Evolutionary conservation across 2,797 vertebrate genomes (phyloP), one percentile per base, ranked within the genome.

Genomic region (Astyanax mexicanus): DNA sequence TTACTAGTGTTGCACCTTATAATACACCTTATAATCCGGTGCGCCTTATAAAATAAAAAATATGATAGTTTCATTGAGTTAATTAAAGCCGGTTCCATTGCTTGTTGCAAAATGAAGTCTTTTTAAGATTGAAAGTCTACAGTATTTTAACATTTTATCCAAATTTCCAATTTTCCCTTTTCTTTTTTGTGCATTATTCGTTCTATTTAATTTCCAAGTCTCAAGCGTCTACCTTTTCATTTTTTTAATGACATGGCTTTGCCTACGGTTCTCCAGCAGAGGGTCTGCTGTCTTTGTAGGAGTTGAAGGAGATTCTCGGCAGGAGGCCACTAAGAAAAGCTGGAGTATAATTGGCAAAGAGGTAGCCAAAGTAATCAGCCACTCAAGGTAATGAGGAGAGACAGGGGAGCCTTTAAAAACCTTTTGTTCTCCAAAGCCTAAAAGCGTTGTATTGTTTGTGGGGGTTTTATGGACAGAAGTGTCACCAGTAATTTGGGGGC

Each of bases 361-460:
- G 76, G 81, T 27, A 77, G 80, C 83, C 78, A 79, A 82, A 79
- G 74, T 83, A 76, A 86, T 84, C 81, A 84, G 38, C 80, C 71
- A 58, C 67, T 86, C 74, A 44, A 57, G 75, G 82, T 86, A 85
- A 88, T 82, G 60, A 84, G 83, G 49, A 80, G 77, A 78, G 84
- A 89, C 77, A 87, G 78, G 74, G 79, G 81, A 87, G 82, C 80
- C 84, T 89, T 89, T 89, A 78, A 87, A 85, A 84, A 74, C 40
- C 68, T 83, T 90, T 92, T 91, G 86, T 91, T 88, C 84, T 86
- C 25, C 44, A 32, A 80, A 62, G 80, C 83, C 75, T 82, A 75
- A 83, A 79, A 70, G 52, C 15, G 25, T 78, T 78, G 75, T 65
- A 13, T 51, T 3, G 73, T n/a, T 19, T 78, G 72, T 80, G 13